Base-by-base conservation (phyloP, 2,888 invertebrate genomes). In the Drosophila conformis region DNA sequence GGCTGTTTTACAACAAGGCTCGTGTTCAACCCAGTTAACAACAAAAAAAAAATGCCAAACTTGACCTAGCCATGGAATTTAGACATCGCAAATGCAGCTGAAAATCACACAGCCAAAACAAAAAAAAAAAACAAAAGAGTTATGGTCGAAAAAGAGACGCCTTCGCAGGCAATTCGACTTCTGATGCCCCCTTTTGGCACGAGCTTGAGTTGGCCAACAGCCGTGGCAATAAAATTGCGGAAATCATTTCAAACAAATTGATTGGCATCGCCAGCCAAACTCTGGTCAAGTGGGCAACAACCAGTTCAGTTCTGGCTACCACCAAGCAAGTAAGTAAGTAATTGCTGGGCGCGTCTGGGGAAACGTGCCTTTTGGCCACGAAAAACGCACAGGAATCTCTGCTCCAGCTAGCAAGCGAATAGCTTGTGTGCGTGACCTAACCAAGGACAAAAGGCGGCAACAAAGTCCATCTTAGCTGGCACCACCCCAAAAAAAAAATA, bases 191-290 rank as follows among this genome's bases (percentile, higher is more conserved):
- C 89, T 65, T 79, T 54, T 85, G 89, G 90, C 84, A 85, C 84
- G 84, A 85, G 79, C 78, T 73, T 53, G 42, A 18, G 38, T 35
- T 48, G 18, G 42, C 42, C 56, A 48, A 46, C 49, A 48, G 48
- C 64, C 33, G 40, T 57, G 68, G 78, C 89, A 83, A 87, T 89
- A 85, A 85, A 90, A 90, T 88, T 85, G 91, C 91, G 89, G 89
- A 89, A 90, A 90, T 90, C 86, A 85, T 89, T 90, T 85, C 83
- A 85, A 85, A 82, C 90, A 90, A 89, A 89, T 88, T 89, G 91
- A 89, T 89, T 88, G 90, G 78, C 88, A 85, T 90, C 86, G 33
- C 46, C 63, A 63, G 52, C 61, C 42, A 36, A 57, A 40, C 35
- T 48, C 54, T 66, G 58, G 38, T n/a, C 68, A 68, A 73, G 64